Evolutionary conservation across 2,113 vertebrate species (phyloP).

Genomic region (Rhynchopsitta pachyrhyncha): DNA sequence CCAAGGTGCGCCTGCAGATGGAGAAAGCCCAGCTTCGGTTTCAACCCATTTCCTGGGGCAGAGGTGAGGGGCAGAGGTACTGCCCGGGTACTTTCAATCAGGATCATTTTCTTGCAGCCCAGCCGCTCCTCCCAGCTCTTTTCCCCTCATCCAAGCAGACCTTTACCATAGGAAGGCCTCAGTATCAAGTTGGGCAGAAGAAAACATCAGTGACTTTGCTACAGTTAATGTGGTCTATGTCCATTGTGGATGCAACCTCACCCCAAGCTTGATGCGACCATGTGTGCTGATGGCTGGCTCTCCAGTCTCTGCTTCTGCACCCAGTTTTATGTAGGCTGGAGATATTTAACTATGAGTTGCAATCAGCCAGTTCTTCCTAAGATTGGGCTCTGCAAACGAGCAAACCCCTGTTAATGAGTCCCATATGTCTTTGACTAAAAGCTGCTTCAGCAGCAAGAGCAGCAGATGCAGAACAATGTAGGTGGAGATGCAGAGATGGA

Average conservation of each 20-base stretch:
- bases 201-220: neutral
- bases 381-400: neutral
- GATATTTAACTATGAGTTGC: neutral
- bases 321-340: neutral
- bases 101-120: neutral
- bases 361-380: neutral
- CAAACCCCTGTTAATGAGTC: slow-evolving; percentile 14
- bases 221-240: neutral
- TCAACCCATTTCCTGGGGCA: neutral
- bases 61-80: neutral
- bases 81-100: neutral
- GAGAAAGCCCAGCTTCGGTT: neutral
- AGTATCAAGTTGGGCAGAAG: neutral
- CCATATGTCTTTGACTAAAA: slow-evolving; percentile 58
- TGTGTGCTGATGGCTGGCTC: neutral
- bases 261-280: rapidly evolving
- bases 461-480: neutral
- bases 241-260: neutral
- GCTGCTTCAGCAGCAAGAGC: neutral
- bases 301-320: neutral
- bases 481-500: neutral
- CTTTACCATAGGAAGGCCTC: neutral
- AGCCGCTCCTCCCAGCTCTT: neutral
- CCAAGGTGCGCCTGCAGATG: neutral
- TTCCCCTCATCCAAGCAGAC: neutral